These are phyloP conservation scores for Phalacrocorax aristotelis DNA, from an alignment of 2,113 vertebrate genomes.

Conservation along the genomic window DNA sequence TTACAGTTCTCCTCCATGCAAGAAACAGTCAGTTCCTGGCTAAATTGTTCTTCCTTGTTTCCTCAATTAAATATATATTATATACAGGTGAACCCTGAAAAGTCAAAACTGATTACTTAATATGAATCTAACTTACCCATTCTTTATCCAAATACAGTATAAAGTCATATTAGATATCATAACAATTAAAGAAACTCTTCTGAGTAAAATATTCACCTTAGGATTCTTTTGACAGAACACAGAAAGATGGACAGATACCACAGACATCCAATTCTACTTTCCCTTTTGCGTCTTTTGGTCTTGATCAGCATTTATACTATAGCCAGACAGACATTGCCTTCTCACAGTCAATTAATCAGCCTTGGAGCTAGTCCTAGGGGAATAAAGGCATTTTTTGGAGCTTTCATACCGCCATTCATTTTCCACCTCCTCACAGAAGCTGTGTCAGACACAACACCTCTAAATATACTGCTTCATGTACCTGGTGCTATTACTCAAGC, in stretches of 20 bases:
- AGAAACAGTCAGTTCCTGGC: not conserved
- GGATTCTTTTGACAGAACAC: not conserved
- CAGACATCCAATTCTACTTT: slow-evolving; percentile 23
- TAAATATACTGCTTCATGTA: not conserved
- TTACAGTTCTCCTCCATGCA: not conserved
- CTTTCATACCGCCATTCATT: not conserved
- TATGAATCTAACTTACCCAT: not conserved
- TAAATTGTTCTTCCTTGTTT: slow-evolving; percentile 19
- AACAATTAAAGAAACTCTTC: not conserved
- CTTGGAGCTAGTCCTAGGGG: not conserved
- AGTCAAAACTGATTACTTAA: not conserved
- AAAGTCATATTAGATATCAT: not conserved
- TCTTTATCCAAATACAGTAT: not conserved
- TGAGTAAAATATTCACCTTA: not conserved
- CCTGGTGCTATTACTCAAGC: not conserved
- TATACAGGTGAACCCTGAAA: not conserved
- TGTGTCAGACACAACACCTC: not conserved
- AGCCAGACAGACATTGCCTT: slow-evolving; percentile 24
- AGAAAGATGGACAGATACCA: not conserved
- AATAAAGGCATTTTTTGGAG: not conserved
- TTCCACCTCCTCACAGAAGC: not conserved
- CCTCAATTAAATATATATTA: slow-evolving; percentile 5
- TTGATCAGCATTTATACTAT: slow-evolving; percentile 3
- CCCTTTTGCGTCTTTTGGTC: slow-evolving; percentile 25
- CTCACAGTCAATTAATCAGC: slow-evolving; percentile 30